These are phyloP conservation scores for Pristis pectinata DNA, from an alignment of 2,797 vertebrate species.

Conservation along the genomic window DNA sequence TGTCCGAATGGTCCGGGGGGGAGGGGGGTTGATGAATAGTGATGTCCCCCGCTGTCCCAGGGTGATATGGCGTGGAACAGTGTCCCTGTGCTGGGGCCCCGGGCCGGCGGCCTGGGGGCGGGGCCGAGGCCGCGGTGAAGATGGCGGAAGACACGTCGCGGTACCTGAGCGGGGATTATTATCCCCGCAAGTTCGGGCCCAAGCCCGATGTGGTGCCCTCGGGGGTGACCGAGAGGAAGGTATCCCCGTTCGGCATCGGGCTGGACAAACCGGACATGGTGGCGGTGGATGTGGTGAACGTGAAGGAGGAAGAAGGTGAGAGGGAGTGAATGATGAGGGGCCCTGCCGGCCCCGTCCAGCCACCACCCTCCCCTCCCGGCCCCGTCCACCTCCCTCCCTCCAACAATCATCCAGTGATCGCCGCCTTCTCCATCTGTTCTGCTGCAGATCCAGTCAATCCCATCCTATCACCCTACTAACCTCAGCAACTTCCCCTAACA, in stretches of 20 bases:
- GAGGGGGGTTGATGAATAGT: too few species aligned
- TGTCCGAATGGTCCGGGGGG: too few species aligned
- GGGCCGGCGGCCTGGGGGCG: background rate
- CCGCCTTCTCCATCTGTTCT: background rate
- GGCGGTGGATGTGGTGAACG: conserved; percentile 61
- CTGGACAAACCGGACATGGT: conserved; percentile 70
- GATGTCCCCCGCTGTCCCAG: background rate
- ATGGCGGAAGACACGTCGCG: conserved; percentile 36
- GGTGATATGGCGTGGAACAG: background rate
- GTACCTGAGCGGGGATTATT: conserved; percentile 53
- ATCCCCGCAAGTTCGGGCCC: conserved; percentile 62
- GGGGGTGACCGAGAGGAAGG: conserved; percentile 66
- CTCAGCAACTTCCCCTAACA: too few species aligned
- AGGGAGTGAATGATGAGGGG: background rate
- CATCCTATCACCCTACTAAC: too few species aligned
- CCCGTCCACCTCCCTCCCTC: background rate
- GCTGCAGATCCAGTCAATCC: too few species aligned
- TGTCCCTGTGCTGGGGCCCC: background rate
- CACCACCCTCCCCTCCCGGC: background rate
- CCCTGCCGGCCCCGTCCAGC: background rate
- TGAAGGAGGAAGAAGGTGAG: conserved; percentile 46
- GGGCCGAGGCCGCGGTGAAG: background rate
- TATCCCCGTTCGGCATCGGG: conserved; percentile 42
- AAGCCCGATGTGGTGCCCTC: conserved; percentile 71
- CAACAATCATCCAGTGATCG: too few species aligned